Conservation (phyloP, 2,113 vertebrate genomes). For the Rhinopomastus cyanomelas region DNA sequence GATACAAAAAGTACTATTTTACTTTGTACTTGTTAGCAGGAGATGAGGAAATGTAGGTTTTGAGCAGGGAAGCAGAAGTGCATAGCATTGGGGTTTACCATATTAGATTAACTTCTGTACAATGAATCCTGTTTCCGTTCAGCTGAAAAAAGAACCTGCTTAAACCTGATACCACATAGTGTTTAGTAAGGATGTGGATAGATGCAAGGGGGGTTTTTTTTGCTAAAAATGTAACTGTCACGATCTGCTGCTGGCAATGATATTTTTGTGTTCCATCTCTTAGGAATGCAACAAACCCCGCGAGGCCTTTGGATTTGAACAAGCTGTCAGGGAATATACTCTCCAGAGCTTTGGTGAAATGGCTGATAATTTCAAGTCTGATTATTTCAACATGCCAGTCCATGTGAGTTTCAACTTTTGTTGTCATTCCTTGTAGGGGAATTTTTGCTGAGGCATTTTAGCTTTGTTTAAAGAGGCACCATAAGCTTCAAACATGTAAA, state of each 20-base stretch:
- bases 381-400: constrained; percentile 99
- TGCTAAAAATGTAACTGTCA: background rate
- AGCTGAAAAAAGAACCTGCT: background rate
- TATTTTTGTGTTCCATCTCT: constrained; percentile 10
- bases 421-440: constrained; percentile 13
- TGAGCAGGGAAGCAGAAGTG: background rate
- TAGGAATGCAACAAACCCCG: constrained; percentile 98
- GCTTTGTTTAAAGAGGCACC: constrained; percentile 3
- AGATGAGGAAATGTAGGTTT: background rate
- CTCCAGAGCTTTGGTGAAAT: constrained; percentile 98
- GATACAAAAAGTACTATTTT: background rate
- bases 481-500: background rate
- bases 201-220: background rate
- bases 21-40: background rate
- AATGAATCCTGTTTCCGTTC: background rate
- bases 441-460: background rate
- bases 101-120: background rate
- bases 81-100: background rate
- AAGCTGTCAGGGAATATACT: constrained; percentile 93
- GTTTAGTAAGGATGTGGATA: background rate
- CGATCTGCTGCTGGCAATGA: background rate
- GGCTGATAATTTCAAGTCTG: constrained; percentile 99
- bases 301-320: constrained; percentile 97
- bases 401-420: constrained; percentile 82
- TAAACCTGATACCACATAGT: background rate